These are phyloP conservation scores for Clusia tigrina DNA, from an alignment of 2,888 invertebrate genomes.

Conservation along the genomic window DNA sequence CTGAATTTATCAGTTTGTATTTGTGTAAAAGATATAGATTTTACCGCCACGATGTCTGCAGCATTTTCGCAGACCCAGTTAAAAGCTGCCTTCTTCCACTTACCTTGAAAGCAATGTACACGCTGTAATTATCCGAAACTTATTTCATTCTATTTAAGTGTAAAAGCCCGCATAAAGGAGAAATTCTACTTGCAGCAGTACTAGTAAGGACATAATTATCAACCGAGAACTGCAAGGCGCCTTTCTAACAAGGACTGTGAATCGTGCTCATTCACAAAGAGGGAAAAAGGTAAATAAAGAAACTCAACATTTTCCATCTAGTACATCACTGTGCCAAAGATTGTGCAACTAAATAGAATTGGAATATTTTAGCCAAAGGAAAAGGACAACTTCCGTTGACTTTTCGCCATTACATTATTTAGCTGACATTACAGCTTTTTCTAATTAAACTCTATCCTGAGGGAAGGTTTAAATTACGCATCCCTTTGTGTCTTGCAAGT, in stretches of 20 bases:
- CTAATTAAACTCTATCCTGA: conserved; percentile 6
- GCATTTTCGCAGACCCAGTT: no score
- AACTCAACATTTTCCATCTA: background rate
- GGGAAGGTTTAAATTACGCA: conserved; percentile 1
- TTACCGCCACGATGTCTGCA: no score
- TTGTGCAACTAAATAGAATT: background rate
- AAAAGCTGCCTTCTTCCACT: no score
- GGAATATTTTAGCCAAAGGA: background rate
- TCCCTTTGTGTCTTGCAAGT: no score
- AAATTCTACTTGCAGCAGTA: background rate
- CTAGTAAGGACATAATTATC: background rate
- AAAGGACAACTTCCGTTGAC: background rate
- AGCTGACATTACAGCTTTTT: conserved; percentile 4
- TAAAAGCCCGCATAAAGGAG: background rate
- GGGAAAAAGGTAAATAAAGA: background rate
- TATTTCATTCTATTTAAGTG: background rate
- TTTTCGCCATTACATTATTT: background rate
- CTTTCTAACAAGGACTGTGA: background rate
- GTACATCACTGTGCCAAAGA: background rate
- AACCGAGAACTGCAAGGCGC: background rate
- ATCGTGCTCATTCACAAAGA: background rate
- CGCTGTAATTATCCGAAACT: background rate
- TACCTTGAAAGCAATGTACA: no score
- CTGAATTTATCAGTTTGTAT: no score
- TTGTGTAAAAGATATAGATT: no score